These are phyloP conservation scores for Folsomia manolachei DNA, from an alignment of 2,888 invertebrate species.

Conservation along the genomic window DNA sequence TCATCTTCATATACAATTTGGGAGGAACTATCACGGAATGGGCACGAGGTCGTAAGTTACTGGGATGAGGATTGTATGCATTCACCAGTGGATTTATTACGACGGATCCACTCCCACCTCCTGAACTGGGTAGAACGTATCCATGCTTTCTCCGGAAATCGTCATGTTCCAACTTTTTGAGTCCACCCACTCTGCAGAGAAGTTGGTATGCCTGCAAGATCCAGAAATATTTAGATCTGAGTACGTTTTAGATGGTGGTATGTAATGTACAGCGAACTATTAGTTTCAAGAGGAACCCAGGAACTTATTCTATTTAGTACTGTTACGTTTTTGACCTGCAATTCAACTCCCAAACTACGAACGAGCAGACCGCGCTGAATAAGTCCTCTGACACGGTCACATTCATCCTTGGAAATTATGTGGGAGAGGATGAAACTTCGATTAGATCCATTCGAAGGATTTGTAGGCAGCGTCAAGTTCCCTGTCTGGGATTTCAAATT, in stretches of 20 bases:
- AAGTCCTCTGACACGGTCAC: conserved; percentile 64
- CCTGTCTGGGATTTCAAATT: too few relatives aligned
- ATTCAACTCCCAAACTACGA: conserved; percentile 67
- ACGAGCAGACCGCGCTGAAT: conserved; percentile 69
- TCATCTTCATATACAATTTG: conserved; percentile 9
- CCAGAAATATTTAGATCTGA: too few relatives aligned
- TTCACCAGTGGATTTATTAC: too few relatives aligned
- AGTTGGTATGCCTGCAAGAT: conserved; percentile 44
- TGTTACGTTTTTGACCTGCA: too few relatives aligned
- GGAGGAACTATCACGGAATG: neutral
- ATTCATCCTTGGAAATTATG: conserved; percentile 70
- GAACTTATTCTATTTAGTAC: too few relatives aligned
- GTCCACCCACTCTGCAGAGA: conserved; percentile 40
- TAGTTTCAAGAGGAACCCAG: too few relatives aligned
- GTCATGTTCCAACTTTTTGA: conserved; percentile 47
- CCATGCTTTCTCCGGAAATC: conserved; percentile 45
- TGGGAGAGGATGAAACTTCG: conserved; percentile 54
- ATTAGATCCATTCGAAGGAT: neutral
- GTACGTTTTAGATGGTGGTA: too few relatives aligned
- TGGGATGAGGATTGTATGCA: neutral
- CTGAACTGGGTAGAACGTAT: conserved; percentile 23
- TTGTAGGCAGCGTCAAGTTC: too few relatives aligned
- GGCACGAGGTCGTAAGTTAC: neutral
- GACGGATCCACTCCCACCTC: conserved; percentile 19
- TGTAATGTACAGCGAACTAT: too few relatives aligned